Evolutionary conservation across 2,797 vertebrate species (phyloP), one percentile per base, ranked within the genome.

Genomic region (Zenarchopterus dispar): DNA sequence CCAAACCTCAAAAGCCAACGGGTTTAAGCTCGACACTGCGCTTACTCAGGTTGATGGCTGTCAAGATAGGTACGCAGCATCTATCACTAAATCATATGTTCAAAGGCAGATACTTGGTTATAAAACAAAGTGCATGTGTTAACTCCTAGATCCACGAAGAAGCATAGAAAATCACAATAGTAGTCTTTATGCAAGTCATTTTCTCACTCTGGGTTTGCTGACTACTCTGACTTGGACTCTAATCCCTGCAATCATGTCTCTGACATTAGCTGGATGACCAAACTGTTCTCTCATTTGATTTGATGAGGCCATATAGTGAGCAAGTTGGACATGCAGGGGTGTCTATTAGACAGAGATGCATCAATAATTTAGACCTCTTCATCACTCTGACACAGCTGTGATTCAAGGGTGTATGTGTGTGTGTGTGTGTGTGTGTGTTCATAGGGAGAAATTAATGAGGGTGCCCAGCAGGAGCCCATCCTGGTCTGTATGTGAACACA

Each of bases 321-420:
- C 49, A 16, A 64, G 47, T 59, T 43, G 72, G 15, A 71, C 67
- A 48, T 73, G 50, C 52, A 21, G 65, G 67, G 77, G 55, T 31
- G 71, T 62, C 62, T 60, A 82, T 90, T 89, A 89, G 71, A 87
- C 78, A 74, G 73, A 84, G 73, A 90, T 78, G 46, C 88, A 90
- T 91, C 82, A 87, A 88, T 91, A 88, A 92, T 92, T 88, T 73
- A 91, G 70, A 70, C 59, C 62, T 62, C 62, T 86, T 80, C 75
- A 85, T 91, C 86, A 86, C 70, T 80, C 53, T 80, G 68, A 57
- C 80, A 73, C 87, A 87, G 84, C 62, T 21, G 84, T 82, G 73
- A 73, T 70, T 17, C 47, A 47, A 50, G 61, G 44, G 63, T 58
- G 42, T 69, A 59, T 55, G 55, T 36, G 50, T 53, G 41, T 43